Evolutionary conservation across 1,140 invertebrate species (phyloP), one percentile per base, ranked within the genome.

Genomic region (Uloborus diversus): DNA sequence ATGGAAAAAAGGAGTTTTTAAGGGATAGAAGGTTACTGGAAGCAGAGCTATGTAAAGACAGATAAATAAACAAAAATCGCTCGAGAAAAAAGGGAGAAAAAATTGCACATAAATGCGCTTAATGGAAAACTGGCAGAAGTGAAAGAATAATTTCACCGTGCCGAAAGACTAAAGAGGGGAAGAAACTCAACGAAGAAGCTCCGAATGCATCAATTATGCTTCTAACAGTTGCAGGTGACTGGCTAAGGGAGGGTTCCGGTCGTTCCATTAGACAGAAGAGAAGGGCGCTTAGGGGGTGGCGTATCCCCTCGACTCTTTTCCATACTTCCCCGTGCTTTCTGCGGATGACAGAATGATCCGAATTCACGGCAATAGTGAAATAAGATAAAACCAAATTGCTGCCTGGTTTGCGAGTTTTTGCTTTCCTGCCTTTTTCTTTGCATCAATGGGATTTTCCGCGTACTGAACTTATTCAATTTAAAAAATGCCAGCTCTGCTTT

Each of bases 151-250:
- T 75, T 75, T 75, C 37, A 75, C 51, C 71, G 71, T 75, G 64
- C 71, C 59, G 71, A 75, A 75, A 75, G 71, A 64, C 71, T 78
- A 78, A 78, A 78, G 49, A 28, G 32, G 37, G 47, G 62, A 78
- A 51, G 37, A 65, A 65, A 65, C 37, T 78, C 56, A 42, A 49
- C 30, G 61, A 78, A 78, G 73, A 65, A 65, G 73, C 61, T 65
- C 61, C 27, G 42, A 66, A 66, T 78, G 61, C 73, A 78, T 78
- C 73, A 78, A 78, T 78, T 78, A 78, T 78, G 66, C 49, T 78
- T 78, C 73, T 65, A 78, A 65, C 73, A 78, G 62, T 56, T 78
- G 73, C 73, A 78, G 73, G 73, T 78, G 73, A 65, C 73, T 78
- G 61, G 17, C 5, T 42, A 42, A 51, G 73, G 73, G 73, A 37